Base-by-base conservation (phyloP, 2,888 invertebrate species). In the Anoplius nigerrimus region DNA sequence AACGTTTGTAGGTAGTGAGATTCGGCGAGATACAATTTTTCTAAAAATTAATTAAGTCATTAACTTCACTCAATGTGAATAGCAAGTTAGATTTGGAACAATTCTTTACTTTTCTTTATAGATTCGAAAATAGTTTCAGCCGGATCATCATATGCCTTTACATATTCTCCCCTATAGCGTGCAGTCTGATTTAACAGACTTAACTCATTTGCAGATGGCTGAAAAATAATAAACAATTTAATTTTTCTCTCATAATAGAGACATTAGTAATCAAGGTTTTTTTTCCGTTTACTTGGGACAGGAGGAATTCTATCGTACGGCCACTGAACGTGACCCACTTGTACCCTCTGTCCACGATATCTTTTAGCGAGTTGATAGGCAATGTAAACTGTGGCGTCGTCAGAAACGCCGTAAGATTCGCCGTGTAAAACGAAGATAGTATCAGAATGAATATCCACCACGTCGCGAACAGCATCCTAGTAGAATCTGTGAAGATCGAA, bases 391-490 rank as follows among this genome's bases (percentile, higher is more conserved):
- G 93, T 5, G 96, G 96, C 18, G 96, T 89, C 0, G 97, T 97
- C 59, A 97, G 90, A 85, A 96, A 97, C 15, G 97, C 97, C 0
- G 97, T 97, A 83, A 97, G 90, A 89, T 97, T 97, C 8, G 97
- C 97, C 2, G 97, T 97, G 89, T 97, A 97, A 89, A 96, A 97
- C 13, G 96, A 95, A 0, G 96, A 96, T 55, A 97, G 89, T 59
- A 97, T 92, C 45, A 95, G 95, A 78, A 96, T 95, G 86, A 96
- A 97, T 70, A 97, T 92, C 97, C 97, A 97, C 97, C 97, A 97
- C 0, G 95, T 95, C 11, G 96, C 95, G 88, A 97, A 96, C 8
- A 96, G 90, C 45, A 97, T 90, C 60, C 97, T 91, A 0, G 95
- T 94, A 20, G 96, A 94, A 89, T 96, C 97, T 96, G 86, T 13